Evolutionary conservation across 2,888 invertebrate species (phyloP), one percentile per base, ranked within the genome.

Genomic region (Smittia aterrima): DNA sequence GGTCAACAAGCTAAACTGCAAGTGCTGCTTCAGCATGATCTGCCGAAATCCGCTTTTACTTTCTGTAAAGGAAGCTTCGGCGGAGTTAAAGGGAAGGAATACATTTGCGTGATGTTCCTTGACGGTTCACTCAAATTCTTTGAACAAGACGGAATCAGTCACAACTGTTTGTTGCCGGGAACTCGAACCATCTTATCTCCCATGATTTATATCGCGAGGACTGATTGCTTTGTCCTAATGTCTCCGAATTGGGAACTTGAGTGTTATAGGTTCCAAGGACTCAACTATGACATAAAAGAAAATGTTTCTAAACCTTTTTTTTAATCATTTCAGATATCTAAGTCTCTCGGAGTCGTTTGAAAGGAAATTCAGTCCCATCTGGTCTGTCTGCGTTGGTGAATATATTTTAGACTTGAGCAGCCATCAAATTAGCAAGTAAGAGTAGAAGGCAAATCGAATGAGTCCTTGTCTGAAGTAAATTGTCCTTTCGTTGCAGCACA

Each of bases 141-240:
- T 81, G 98, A 98, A 80, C 96, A 96, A 83, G 97, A 98, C 82
- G 90, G 91, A 74, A 92, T 92, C 80, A 87, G 92, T 16, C 95
- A 96, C 80, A 88, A 89, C 79, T 91, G 95, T 76, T 87, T 89
- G 77, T 86, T 97, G 77, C 90, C 92, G 1, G 90, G 92, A 74
- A 79, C 80, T 64, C 79, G 81, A 3, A 79, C 81, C 1, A 76
- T 83, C 58, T 97, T 98, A 0, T 91, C 92, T 18, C 93, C 95
- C 0, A 82, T 97, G n/a, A 85, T 86, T 54, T 98, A 96, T 82
- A 85, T 93, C 18, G 84, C 89, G 18, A 88, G 89, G 77, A 90
- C 90, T 75, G 98, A 98, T 83, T 87, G 91, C 77, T 95, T 98
- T 82, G 85, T 96, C 13, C 91, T 94, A 40, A 86, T 90, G 67